Evolutionary conservation across 2,797 vertebrate genomes (phyloP).

Genomic region (Strix occidentalis): DNA sequence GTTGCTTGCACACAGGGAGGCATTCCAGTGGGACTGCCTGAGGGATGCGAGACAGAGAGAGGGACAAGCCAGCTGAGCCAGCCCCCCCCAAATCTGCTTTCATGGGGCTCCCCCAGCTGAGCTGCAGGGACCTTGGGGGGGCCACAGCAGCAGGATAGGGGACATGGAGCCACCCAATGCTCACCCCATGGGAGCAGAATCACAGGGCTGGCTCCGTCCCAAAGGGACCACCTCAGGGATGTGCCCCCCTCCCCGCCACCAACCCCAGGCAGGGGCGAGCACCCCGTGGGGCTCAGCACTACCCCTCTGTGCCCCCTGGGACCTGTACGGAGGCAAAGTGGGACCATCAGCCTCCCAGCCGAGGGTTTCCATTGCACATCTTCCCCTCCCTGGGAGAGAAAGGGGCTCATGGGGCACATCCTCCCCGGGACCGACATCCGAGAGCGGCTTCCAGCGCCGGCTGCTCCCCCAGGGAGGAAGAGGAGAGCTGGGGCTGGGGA

Average conservation of each 20-base stretch:
- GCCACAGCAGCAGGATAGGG: not conserved
- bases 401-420: not conserved
- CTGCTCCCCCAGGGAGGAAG: not conserved
- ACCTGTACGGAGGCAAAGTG: accelerated
- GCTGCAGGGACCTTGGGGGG: not conserved
- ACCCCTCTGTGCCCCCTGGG: not conserved
- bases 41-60: not conserved
- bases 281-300: not conserved
- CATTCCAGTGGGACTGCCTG: not conserved
- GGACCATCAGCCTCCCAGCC: not conserved
- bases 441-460: not conserved
- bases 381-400: not conserved
- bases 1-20: not conserved
- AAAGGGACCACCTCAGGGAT: not conserved
- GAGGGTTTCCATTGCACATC: not conserved
- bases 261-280: not conserved
- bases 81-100: not conserved
- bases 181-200: accelerated
- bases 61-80: not conserved
- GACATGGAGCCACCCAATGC: not conserved
- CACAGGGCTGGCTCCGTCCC: not conserved
- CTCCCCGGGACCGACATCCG: not conserved
- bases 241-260: not conserved
- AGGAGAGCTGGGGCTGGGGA: not conserved
- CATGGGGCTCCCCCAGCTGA: not conserved